phyloP scores from a whole-genome alignment of 2,797 vertebrate genomes.

The Rhodeus uyekii region DNA sequence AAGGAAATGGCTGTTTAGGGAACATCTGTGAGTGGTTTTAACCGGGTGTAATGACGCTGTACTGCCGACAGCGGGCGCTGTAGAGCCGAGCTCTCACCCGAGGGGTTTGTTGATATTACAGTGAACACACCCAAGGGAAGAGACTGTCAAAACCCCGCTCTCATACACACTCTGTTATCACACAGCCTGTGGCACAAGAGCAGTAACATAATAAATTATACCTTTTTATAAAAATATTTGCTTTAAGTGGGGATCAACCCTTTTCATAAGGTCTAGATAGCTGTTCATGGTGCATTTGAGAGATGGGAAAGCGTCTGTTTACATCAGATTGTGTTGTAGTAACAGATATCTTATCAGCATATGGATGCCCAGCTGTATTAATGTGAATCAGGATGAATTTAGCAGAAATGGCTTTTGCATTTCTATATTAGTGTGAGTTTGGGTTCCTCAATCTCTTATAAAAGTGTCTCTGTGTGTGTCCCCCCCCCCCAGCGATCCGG shows the following conservation, averaged over 20 bases:
- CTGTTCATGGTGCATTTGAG: not conserved
- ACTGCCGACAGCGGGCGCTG: slow-evolving; percentile 1
- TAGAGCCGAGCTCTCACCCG: not conserved
- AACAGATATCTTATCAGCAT: not conserved
- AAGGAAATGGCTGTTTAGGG: not conserved
- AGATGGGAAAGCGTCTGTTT: not conserved
- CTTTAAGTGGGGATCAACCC: not conserved
- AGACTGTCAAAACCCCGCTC: slow-evolving; percentile 4
- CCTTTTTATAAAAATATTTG: not conserved
- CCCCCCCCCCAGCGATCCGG: slow-evolving; percentile 78
- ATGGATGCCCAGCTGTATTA: not conserved
- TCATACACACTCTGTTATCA: not conserved
- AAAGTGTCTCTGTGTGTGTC: not conserved
- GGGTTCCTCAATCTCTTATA: not conserved
- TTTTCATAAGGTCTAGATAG: not conserved
- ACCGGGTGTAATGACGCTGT: not conserved
- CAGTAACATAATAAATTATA: not conserved
- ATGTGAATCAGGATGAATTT: not conserved
- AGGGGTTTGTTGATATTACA: not conserved
- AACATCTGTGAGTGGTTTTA: not conserved
- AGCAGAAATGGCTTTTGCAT: not conserved
- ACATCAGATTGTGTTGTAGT: not conserved
- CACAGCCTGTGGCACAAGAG: not conserved
- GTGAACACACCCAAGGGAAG: not conserved
- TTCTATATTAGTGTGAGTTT: not conserved